These are phyloP conservation scores for Tetramorium parvispinum DNA, from an alignment of 1,140 invertebrate species.

Conservation along the genomic window DNA sequence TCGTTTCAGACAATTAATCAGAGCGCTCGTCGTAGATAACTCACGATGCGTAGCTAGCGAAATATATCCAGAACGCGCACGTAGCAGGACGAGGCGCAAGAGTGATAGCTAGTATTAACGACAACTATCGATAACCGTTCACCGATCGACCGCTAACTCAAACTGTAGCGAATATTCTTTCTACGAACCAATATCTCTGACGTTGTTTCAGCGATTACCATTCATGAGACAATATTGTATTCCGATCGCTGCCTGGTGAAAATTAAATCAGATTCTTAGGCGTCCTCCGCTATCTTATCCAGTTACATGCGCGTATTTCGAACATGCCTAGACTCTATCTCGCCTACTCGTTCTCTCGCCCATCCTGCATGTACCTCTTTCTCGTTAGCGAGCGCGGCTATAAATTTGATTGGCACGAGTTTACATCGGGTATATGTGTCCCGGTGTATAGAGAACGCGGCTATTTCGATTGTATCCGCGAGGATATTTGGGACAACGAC, in stretches of 20 bases:
- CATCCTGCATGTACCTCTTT: constrained; percentile 32
- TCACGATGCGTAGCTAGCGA: constrained; percentile 20
- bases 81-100: background rate
- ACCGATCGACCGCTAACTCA: constrained; percentile 3
- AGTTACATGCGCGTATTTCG: constrained; percentile 46
- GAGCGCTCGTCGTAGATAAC: constrained; percentile 18
- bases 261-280: constrained; percentile 61
- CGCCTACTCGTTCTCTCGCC: constrained; percentile 16
- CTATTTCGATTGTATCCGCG: constrained; percentile 36
- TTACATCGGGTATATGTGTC: background rate
- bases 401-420: constrained; percentile 71
- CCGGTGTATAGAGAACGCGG: background rate
- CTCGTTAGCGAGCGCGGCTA: constrained; percentile 71
- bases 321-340: constrained; percentile 61
- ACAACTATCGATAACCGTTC: constrained; percentile 56
- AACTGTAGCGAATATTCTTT: constrained; percentile 55
- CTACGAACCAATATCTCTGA: constrained; percentile 49
- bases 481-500: constrained; percentile 60
- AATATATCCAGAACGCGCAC: constrained; percentile 24
- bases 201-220: constrained; percentile 61
- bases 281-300: constrained; percentile 62
- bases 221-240: constrained; percentile 66
- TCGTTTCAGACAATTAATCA: constrained; percentile 50
- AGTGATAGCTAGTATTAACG: constrained; percentile 53
- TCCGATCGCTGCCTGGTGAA: constrained; percentile 4